Evolutionary conservation across 2,113 vertebrate genomes (phyloP).

Genomic region (Melanostigma gelatinosum): DNA sequence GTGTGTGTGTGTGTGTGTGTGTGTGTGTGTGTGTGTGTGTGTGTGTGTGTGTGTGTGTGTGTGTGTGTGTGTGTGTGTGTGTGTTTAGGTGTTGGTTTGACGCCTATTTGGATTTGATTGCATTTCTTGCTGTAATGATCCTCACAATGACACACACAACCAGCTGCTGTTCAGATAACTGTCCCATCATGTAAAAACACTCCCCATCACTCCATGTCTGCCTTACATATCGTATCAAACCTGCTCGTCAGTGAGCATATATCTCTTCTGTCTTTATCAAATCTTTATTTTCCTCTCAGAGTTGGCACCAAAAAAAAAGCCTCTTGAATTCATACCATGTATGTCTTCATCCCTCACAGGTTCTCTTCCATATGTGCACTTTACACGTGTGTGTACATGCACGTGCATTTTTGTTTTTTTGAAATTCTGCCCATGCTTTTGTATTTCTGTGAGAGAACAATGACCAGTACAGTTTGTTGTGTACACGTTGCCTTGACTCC

Average conservation of each 20-base stretch:
- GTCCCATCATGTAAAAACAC: conserved; percentile 10
- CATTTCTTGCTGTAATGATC: conserved; percentile 32
- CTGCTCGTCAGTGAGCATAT: not conserved
- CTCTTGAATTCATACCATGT: conserved; percentile 32
- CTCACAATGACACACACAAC: conserved; percentile 1
- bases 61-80: not conserved
- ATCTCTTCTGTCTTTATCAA: conserved; percentile 2
- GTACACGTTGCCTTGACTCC: conserved; percentile 58
- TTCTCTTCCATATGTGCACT: conserved; percentile 62
- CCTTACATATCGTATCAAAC: conserved; percentile 34
- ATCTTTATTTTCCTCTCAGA: not conserved
- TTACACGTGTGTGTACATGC: conserved; percentile 50
- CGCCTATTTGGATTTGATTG: conserved; percentile 29
- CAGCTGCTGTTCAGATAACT: conserved; percentile 41
- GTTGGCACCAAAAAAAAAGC: conserved; percentile 7
- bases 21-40: conserved; percentile 1
- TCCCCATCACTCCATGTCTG: conserved; percentile 26
- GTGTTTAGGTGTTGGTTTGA: not conserved
- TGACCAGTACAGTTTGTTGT: conserved; percentile 47
- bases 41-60: conserved; percentile 7
- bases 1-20: not conserved
- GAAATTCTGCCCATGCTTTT: conserved; percentile 54
- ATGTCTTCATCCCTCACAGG: conserved; percentile 40
- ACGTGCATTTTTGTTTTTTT: conserved; percentile 21
- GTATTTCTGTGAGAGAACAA: conserved; percentile 54